These are phyloP conservation scores for Megamerina dolium DNA, from an alignment of 2,888 invertebrate species.

Conservation along the genomic window DNA sequence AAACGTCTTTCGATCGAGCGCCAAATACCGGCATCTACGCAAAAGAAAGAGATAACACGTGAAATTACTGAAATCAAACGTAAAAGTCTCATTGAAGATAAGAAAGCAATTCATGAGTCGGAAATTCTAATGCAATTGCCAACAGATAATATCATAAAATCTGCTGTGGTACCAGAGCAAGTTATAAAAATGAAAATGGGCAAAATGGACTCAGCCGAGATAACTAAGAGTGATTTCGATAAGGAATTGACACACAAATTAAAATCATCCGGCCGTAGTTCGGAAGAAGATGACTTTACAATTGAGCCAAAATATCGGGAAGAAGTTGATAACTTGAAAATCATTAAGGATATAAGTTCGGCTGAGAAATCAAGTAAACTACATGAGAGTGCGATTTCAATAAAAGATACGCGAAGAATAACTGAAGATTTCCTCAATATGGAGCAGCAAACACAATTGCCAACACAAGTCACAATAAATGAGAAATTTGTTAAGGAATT, in stretches of 20 bases:
- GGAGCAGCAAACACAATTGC: slow-evolving; percentile 35
- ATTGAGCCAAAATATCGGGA: slow-evolving; percentile 8
- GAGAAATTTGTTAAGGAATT: slow-evolving; percentile 36
- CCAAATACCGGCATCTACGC: slow-evolving; percentile 64
- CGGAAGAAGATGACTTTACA: slow-evolving; percentile 26
- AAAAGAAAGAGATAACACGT: slow-evolving; percentile 67
- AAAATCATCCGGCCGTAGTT: slow-evolving; percentile 41
- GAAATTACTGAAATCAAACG: slow-evolving; percentile 67
- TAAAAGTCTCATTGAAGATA: slow-evolving; percentile 54
- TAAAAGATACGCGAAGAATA: slow-evolving; percentile 33
- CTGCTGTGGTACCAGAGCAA: slow-evolving; percentile 44
- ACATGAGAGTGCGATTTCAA: slow-evolving; percentile 6
- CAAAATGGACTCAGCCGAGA: slow-evolving; percentile 43
- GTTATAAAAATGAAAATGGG: slow-evolving; percentile 48
- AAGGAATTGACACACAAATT: slow-evolving; percentile 47
- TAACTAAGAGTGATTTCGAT: slow-evolving; percentile 47
- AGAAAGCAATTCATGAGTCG: slow-evolving; percentile 49
- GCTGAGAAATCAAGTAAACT: slow-evolving; percentile 25
- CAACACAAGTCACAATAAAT: slow-evolving; percentile 21
- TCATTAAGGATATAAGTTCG: slow-evolving; percentile 27
- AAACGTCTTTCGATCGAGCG: slow-evolving; percentile 66
- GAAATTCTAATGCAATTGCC: slow-evolving; percentile 49
- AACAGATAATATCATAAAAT: slow-evolving; percentile 48
- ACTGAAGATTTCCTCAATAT: slow-evolving; percentile 41
- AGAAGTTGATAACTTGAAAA: slow-evolving; percentile 28